Evolutionary conservation across 2,888 invertebrate species (phyloP), one percentile per base, ranked within the genome.

Genomic region (Osmoderma eremita): DNA sequence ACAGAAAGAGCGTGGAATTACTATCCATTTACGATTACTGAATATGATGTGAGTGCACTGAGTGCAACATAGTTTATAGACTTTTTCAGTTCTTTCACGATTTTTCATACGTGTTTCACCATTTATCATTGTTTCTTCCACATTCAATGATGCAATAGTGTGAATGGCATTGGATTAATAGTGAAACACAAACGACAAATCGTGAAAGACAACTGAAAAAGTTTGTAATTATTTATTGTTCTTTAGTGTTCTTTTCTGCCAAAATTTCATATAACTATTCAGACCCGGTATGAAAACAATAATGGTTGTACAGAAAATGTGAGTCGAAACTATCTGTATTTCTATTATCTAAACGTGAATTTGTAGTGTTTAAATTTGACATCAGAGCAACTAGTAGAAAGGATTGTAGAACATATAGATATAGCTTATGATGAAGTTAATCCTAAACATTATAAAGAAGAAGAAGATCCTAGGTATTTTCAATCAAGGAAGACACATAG

Each of bases 1-100:
- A 95, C 92, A 67, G 96, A 96, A 83, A 95, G 95, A 79, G 94
- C 95, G 12, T 96, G 95, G 95, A 96, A 97, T 82, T 96, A 92
- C 83, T 97, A 94, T 84, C 96, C 96, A 10, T 94, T 88, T 76
- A 95, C 95, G 17, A 88, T 92, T 62, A 95, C 83, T 86, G 92
- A 92, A 80, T 92, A 92, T 76, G 91, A 91, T 72, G 91, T 92
- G 83, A 88, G 89, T 30, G 6, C n/a, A n/a, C n/a, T n/a, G n/a
- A n/a, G n/a, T n/a, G n/a, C n/a, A n/a, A n/a, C n/a, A n/a, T n/a
- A n/a, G n/a, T n/a, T n/a, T n/a, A n/a, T n/a, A n/a, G n/a, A n/a
- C n/a, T n/a, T n/a, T n/a, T n/a, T n/a, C n/a, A n/a, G n/a, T n/a
- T n/a, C n/a, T n/a, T n/a, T n/a, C n/a, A n/a, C n/a, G n/a, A n/a